A percentile compares a stretch with the other conserved stretches of the same genome.
Conservation (phyloP, 2,113 vertebrate species). For the Myocastor coypus region DNA sequence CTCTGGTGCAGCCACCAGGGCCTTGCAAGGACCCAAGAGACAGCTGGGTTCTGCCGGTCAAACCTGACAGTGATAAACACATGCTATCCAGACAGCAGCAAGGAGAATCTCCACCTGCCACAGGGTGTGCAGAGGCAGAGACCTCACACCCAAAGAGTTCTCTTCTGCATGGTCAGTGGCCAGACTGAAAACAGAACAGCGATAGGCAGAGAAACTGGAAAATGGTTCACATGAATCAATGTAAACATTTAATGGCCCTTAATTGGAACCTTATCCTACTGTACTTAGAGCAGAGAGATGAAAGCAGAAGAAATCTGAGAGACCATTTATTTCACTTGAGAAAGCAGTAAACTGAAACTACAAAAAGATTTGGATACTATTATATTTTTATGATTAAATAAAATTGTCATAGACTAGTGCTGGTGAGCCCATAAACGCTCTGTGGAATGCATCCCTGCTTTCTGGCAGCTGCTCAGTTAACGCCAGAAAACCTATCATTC, state of each 20-base stretch:
- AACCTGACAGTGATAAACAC: background rate
- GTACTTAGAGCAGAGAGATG: slow-evolving; percentile 74
- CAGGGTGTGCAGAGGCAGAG: background rate
- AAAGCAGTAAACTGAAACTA: slow-evolving; percentile 79
- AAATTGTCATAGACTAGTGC: slow-evolving; percentile 72
- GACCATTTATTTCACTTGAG: slow-evolving; percentile 79
- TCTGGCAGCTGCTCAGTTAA: slow-evolving; percentile 16
- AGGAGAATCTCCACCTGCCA: background rate
- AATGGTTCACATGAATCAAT: slow-evolving; percentile 77
- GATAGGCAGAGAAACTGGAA: slow-evolving; percentile 58
- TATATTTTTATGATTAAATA: slow-evolving; percentile 79
- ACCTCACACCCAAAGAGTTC: slow-evolving; percentile 21
- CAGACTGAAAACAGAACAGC: slow-evolving; percentile 28
- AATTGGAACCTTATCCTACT: slow-evolving; percentile 83
- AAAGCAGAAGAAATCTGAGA: slow-evolving; percentile 79
- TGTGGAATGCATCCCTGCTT: slow-evolving; percentile 5
- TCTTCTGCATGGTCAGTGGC: background rate
- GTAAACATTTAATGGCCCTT: slow-evolving; percentile 77
- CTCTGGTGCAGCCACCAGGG: background rate
- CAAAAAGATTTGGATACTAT: slow-evolving; percentile 75
- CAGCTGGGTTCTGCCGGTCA: background rate
- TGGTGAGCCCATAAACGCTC: slow-evolving; percentile 51
- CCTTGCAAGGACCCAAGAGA: background rate
- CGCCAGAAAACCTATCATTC: slow-evolving; percentile 52
- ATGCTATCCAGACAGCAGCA: background rate